Base-by-base conservation (phyloP, 2,888 invertebrate genomes). In the Clanis bilineata region DNA sequence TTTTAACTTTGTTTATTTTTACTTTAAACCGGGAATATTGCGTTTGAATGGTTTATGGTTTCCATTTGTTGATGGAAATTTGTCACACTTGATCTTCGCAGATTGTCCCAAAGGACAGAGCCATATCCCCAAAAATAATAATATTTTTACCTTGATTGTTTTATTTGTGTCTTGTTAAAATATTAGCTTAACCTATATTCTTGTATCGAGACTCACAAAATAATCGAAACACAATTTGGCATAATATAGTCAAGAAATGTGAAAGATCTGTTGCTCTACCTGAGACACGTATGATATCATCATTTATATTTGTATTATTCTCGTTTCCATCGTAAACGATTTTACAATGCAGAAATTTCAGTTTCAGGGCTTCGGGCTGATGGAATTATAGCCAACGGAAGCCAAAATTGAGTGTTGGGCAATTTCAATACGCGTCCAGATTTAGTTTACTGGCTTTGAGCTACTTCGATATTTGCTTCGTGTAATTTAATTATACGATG, bases 381-480 rank as follows among this genome's bases (percentile, higher is more conserved):
- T 69, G 69, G 73, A 78, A 74, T 78, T 74, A 69, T 69, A 67
- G 65, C 64, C 56, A 58, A 58, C 60, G 62, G 32, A 41, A 18
- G 58, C 47, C 47, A 58, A 58, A 58, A 36, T 39, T 36, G 55
- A 23, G 62, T 64, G 67, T 79, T 79, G 73, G 71, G 76, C 68
- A 79, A 75, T 63, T 57, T 61, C 39, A 58, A n/a, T 64, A 56
- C 56, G 62, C 62, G 67, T 68, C 75, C 77, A 77, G 77, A 78
- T 77, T 75, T 68, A 67, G 66, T 62, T 74, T 64, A 72, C n/a
- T 45, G 28, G 15, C 69, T 61, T 66, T 64, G 67, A 64, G 65
- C 62, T 60, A 68, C 64, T 63, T 72, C 70, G 74, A 77, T 76
- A 70, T 78, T 77, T 76, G 74, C 71, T 9, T 32, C 51, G 32